These are phyloP conservation scores for Musca domestica DNA, from an alignment of 1,140 invertebrate species.

Conservation along the genomic window DNA sequence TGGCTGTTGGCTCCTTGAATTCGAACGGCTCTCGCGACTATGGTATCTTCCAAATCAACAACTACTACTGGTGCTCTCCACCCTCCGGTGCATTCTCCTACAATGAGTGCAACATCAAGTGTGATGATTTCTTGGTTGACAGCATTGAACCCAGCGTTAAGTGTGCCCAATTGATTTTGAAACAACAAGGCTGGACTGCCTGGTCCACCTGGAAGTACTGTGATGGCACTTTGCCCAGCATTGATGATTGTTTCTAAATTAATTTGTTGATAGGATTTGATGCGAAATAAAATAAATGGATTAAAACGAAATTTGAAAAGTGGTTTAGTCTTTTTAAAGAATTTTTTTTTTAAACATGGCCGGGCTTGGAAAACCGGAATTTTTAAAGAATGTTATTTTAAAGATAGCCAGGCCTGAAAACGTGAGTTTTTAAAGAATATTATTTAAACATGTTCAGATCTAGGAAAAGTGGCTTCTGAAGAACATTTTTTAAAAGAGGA, in stretches of 20 bases:
- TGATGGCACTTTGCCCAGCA: conserved; percentile 33
- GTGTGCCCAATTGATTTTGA: conserved; percentile 35
- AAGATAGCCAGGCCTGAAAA: too few species aligned
- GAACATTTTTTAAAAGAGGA: too few species aligned
- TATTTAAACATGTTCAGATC: too few species aligned
- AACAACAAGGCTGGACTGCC: conserved; percentile 35
- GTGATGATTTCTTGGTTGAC: conserved; percentile 30
- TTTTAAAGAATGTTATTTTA: too few species aligned
- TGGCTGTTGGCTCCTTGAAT: conserved; percentile 32
- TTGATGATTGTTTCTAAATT: conserved; percentile 36
- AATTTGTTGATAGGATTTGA: too few species aligned
- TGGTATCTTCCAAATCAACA: conserved; percentile 46
- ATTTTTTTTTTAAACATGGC: too few species aligned
- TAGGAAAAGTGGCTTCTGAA: too few species aligned
- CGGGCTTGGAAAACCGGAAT: too few species aligned
- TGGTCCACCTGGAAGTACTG: conserved; percentile 40
- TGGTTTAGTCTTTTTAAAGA: too few species aligned
- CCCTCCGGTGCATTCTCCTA: conserved; percentile 31
- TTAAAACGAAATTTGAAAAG: not conserved
- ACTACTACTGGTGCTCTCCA: conserved; percentile 41
- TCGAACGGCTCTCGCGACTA: conserved; percentile 37
- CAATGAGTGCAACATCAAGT: conserved; percentile 31
- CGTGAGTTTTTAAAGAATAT: too few species aligned
- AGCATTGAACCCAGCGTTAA: conserved; percentile 31
- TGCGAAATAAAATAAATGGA: not conserved